These are phyloP conservation scores for Girardinus metallicus DNA, from an alignment of 2,797 vertebrate species.

Conservation along the genomic window DNA sequence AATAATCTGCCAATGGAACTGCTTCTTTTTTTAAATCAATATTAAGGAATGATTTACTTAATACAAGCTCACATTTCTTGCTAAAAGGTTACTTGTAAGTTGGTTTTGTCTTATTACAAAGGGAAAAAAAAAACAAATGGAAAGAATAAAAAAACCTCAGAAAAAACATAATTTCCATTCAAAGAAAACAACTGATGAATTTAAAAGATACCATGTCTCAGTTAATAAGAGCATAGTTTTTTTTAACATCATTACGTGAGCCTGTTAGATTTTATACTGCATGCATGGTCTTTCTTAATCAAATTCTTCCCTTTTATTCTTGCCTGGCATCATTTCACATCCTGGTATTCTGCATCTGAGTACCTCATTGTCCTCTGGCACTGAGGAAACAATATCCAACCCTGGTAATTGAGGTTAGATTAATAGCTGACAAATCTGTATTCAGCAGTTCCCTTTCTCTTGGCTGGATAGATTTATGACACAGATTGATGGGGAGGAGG, in stretches of 20 bases:
- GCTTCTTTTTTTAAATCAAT: too few species aligned
- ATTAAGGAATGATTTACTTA: too few species aligned
- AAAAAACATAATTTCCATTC: background rate
- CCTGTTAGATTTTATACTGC: background rate
- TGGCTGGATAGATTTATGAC: constrained; percentile 81
- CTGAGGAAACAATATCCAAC: constrained; percentile 74
- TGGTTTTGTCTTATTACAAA: background rate
- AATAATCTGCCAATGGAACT: too few species aligned
- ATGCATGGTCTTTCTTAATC: background rate
- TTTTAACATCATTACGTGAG: background rate
- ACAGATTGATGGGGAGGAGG: constrained; percentile 85
- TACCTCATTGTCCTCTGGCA: constrained; percentile 73
- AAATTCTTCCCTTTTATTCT: background rate
- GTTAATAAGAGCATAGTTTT: background rate
- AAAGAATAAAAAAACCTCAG: background rate
- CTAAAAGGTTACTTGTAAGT: background rate
- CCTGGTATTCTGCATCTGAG: constrained; percentile 56
- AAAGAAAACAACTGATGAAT: background rate
- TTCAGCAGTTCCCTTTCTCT: constrained; percentile 83
- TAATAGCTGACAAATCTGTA: constrained; percentile 84
- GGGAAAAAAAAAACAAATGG: background rate
- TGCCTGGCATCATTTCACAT: constrained; percentile 21
- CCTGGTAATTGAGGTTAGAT: constrained; percentile 83
- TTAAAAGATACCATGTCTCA: background rate
- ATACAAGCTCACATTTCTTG: too few species aligned